Conservation (phyloP, 2,797 vertebrate genomes). For the Pelobates cultripes region DNA sequence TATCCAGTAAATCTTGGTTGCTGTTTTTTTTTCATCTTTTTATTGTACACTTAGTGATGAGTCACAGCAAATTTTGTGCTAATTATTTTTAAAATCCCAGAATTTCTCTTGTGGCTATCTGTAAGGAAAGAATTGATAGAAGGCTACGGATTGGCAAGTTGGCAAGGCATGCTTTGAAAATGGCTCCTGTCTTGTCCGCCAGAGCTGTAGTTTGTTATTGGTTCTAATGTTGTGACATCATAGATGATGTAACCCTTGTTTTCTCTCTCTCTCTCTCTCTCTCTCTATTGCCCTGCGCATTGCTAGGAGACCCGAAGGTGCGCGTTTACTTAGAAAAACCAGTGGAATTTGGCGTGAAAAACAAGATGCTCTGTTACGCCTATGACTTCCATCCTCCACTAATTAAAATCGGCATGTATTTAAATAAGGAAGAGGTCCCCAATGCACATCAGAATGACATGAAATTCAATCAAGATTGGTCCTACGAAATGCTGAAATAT, state of each 20-base stretch:
- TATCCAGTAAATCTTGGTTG: too few relatives aligned
- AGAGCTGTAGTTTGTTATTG: too few relatives aligned
- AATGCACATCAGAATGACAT: conserved; percentile 62
- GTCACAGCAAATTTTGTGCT: too few relatives aligned
- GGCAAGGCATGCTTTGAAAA: too few relatives aligned
- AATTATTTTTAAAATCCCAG: too few relatives aligned
- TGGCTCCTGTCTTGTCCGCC: too few relatives aligned
- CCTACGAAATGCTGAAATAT: conserved; percentile 70
- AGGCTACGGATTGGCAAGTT: too few relatives aligned
- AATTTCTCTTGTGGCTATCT: too few relatives aligned
- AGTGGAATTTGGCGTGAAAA: conserved; percentile 38
- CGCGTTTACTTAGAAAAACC: conserved; percentile 68
- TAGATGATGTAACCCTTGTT: not conserved
- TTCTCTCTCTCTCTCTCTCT: too few relatives aligned
- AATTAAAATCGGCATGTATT: conserved; percentile 66
- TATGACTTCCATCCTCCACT: conserved; percentile 74
- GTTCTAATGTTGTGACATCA: not conserved
- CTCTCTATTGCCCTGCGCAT: not conserved
- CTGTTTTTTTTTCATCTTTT: too few relatives aligned
- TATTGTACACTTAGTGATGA: too few relatives aligned
- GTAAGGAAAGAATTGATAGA: too few relatives aligned
- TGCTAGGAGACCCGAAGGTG: conserved; percentile 64
- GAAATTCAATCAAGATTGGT: conserved; percentile 73
- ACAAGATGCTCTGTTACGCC: conserved; percentile 74
- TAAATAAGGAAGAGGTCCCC: not conserved